These are phyloP conservation scores for Tubulanus polymorphus DNA, from an alignment of 2,888 invertebrate genomes.

Conservation along the genomic window DNA sequence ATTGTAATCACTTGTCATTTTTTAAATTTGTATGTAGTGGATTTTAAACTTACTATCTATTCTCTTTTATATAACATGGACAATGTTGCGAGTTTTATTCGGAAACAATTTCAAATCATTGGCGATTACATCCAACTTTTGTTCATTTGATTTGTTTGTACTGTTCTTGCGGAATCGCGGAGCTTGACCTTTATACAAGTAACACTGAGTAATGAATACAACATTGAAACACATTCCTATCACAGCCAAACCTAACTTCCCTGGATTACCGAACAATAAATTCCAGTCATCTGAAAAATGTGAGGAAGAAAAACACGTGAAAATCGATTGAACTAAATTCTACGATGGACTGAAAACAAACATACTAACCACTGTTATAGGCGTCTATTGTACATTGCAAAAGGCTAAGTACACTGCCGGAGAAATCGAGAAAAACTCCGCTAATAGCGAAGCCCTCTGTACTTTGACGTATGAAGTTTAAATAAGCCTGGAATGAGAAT, in stretches of 20 bases:
- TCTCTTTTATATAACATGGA: no score
- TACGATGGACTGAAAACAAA: background rate
- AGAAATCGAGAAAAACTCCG: slow-evolving; percentile 89
- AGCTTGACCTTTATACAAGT: background rate
- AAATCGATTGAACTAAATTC: background rate
- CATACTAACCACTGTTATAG: slow-evolving; percentile 61
- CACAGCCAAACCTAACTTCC: slow-evolving; percentile 18
- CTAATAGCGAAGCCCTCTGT: slow-evolving; percentile 96
- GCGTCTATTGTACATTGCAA: slow-evolving; percentile 89
- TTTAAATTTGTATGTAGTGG: no score
- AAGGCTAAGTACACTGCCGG: slow-evolving; percentile 85
- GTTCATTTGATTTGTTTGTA: no score
- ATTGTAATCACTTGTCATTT: no score
- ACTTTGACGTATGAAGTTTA: slow-evolving; percentile 89
- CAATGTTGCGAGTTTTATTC: no score
- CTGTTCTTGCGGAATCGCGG: background rate
- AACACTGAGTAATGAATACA: slow-evolving; percentile 17
- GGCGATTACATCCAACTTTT: no score
- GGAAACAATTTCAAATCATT: no score
- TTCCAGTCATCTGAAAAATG: slow-evolving; percentile 20
- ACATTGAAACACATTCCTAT: slow-evolving; percentile 13
- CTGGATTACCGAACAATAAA: slow-evolving; percentile 18
- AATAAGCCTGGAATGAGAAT: slow-evolving; percentile 70
- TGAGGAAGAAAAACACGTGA: background rate
- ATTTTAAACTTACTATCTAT: no score